Evolutionary conservation across 2,113 vertebrate genomes (phyloP).

Genomic region (Falcunculus frontatus): DNA sequence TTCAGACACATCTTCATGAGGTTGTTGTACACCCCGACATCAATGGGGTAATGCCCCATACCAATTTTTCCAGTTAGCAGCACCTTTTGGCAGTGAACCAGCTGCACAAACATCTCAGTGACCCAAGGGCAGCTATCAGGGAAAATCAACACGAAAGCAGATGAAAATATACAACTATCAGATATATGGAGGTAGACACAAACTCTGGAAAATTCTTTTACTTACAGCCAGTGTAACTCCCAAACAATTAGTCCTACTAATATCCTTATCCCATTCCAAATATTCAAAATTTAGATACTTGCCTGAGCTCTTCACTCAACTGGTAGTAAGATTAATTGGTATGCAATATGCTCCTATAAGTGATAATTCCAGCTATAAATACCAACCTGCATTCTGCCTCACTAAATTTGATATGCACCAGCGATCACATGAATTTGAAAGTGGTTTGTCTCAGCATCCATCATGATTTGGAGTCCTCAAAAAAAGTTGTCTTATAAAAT

Average conservation of each 20-base stretch:
- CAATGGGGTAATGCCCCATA: background rate
- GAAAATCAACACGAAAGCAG: background rate
- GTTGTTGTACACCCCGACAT: accelerated
- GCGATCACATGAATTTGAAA: background rate
- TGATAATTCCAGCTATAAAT: background rate
- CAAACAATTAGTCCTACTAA: background rate
- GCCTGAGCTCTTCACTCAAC: background rate
- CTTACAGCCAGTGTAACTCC: background rate
- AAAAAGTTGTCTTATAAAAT: background rate
- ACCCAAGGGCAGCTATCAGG: background rate
- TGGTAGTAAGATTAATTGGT: background rate
- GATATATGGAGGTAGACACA: accelerated
- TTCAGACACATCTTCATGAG: background rate
- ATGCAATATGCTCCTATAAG: background rate
- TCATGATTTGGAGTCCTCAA: background rate
- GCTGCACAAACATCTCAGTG: background rate
- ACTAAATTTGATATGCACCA: background rate
- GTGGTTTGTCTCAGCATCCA: background rate
- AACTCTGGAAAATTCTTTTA: background rate
- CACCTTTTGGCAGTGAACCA: background rate
- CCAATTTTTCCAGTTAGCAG: background rate
- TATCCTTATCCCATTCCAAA: background rate
- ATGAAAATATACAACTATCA: background rate
- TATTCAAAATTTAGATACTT: background rate
- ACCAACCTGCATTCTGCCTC: background rate